Evolutionary conservation across 2,797 vertebrate species (phyloP).

Genomic region (Psittacula echo): DNA sequence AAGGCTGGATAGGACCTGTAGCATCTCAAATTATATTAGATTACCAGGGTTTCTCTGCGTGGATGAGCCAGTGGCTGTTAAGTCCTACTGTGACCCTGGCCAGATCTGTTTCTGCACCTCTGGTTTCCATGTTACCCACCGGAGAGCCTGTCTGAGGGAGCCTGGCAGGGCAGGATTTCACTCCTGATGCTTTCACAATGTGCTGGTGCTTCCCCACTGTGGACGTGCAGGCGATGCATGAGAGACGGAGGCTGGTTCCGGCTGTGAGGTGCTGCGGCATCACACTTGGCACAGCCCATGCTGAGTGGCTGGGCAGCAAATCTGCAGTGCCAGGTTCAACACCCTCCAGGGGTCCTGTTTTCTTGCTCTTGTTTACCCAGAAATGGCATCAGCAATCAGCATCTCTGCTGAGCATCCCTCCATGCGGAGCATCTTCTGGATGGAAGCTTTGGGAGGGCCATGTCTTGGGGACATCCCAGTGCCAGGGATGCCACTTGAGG

Average conservation of each 20-base stretch:
- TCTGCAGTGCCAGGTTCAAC: neutral
- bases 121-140: neutral
- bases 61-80: neutral
- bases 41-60: neutral
- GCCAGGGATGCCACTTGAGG: neutral
- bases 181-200: rapidly evolving
- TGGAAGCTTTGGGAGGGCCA: neutral
- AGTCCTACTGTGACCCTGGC: neutral
- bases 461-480: neutral
- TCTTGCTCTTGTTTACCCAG: neutral
- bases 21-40: slow-evolving; percentile 55
- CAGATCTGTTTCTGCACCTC: neutral
- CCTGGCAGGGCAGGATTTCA: neutral
- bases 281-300: neutral
- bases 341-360: neutral
- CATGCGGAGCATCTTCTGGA: neutral
- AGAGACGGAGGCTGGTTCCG: neutral
- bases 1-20: slow-evolving; percentile 45
- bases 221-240: rapidly evolving
- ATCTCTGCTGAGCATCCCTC: neutral
- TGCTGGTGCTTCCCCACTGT: neutral
- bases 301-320: neutral
- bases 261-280: neutral
- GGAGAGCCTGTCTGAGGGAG: rapidly evolving
- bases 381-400: neutral